These are phyloP conservation scores for Galbula dea DNA, from an alignment of 2,113 vertebrate species.

Conservation along the genomic window DNA sequence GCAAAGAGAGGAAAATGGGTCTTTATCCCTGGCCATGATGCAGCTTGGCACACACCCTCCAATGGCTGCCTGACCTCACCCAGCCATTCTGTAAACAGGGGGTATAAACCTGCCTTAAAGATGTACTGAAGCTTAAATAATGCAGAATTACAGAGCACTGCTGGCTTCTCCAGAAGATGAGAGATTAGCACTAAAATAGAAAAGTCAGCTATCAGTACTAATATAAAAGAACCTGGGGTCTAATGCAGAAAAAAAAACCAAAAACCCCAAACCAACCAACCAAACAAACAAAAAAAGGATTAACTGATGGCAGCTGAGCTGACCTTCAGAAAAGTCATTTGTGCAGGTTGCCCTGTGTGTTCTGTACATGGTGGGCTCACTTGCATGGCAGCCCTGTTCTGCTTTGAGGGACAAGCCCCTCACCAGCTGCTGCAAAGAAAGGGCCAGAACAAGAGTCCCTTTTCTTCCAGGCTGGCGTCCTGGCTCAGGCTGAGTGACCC, in stretches of 20 bases:
- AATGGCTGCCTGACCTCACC: not conserved
- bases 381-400: not conserved
- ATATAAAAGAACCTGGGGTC: not conserved
- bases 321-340: not conserved
- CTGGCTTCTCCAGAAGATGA: conserved; percentile 11
- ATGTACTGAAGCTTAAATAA: conserved; percentile 27
- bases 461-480: not conserved
- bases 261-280: no score
- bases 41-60: not conserved
- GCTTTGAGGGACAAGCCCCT: not conserved
- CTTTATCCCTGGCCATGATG: not conserved
- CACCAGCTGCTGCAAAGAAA: not conserved
- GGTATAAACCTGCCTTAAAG: conserved; percentile 3
- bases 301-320: not conserved
- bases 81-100: not conserved
- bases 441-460: not conserved
- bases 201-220: not conserved
- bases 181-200: not conserved
- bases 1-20: not conserved
- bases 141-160: not conserved
- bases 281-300: not conserved
- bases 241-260: not conserved
- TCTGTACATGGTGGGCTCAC: not conserved
- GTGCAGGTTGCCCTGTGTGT: not conserved
- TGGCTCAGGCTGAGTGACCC: not conserved